A percentile compares a stretch with the other conserved stretches of the same genome.
These are phyloP conservation scores for Nymphalis urticae DNA, from an alignment of 2,888 invertebrate genomes.

Conservation along the genomic window DNA sequence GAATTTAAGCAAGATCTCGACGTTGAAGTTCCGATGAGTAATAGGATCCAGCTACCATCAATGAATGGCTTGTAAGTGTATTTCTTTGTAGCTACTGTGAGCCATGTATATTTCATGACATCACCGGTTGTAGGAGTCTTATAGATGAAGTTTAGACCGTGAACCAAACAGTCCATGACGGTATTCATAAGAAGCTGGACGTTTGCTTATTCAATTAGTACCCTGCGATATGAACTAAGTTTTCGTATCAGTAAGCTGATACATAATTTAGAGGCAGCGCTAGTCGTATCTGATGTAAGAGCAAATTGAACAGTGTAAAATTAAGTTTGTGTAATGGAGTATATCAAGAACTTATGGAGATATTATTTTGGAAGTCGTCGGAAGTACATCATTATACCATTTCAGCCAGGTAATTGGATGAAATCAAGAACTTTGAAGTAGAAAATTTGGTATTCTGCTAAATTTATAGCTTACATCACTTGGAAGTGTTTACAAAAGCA, in stretches of 20 bases:
- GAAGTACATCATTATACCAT: conserved; percentile 68
- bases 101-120: conserved; percentile 64
- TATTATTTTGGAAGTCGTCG: conserved; percentile 63
- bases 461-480: neutral
- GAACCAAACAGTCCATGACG: conserved; percentile 62
- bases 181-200: conserved; percentile 62
- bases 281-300: conserved; percentile 10
- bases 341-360: conserved; percentile 67
- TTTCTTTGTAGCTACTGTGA: conserved; percentile 48
- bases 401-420: conserved; percentile 66
- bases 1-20: conserved; percentile 14
- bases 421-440: conserved; percentile 3
- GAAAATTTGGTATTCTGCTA: neutral
- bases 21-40: conserved; percentile 35
- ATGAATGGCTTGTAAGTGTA: conserved; percentile 41
- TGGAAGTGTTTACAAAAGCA: conserved; percentile 10
- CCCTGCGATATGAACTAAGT: conserved; percentile 41
- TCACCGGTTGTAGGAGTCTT: conserved; percentile 63
- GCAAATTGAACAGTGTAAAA: conserved; percentile 19
- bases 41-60: conserved; percentile 35
- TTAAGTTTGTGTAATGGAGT: conserved; percentile 55
- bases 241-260: neutral
- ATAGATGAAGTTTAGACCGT: conserved; percentile 52
- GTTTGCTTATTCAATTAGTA: conserved; percentile 64
- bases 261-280: conserved; percentile 2